phyloP scores from a whole-genome alignment of 2,113 vertebrate genomes.

The Scartelaos histophorus region DNA sequence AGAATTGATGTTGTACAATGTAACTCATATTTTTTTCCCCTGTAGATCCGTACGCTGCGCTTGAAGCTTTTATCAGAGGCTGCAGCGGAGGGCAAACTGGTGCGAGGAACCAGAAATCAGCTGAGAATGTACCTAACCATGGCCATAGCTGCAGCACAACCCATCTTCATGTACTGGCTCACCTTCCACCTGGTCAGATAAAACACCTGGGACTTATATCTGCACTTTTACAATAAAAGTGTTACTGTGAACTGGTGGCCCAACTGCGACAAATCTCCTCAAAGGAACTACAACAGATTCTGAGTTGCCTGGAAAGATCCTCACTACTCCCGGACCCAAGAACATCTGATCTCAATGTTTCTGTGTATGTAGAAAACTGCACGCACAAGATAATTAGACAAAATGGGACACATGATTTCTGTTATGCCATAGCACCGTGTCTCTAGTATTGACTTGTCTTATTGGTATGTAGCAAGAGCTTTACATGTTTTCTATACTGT shows the following conservation, averaged over 20 bases:
- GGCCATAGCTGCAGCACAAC: slow-evolving; percentile 87
- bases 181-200: slow-evolving; percentile 90
- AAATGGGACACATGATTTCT: slow-evolving; percentile 22
- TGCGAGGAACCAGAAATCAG: slow-evolving; percentile 85
- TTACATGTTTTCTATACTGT: slow-evolving; percentile 52
- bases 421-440: slow-evolving; percentile 47
- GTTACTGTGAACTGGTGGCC: slow-evolving; percentile 26
- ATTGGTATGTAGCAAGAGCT: slow-evolving; percentile 48
- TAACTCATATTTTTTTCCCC: not conserved
- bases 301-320: slow-evolving; percentile 1
- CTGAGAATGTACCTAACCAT: slow-evolving; percentile 93
- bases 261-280: not conserved
- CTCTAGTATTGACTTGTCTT: slow-evolving; percentile 37
- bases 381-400: slow-evolving; percentile 7
- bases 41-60: slow-evolving; percentile 85
- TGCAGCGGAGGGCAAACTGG: slow-evolving; percentile 82
- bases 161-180: slow-evolving; percentile 93
- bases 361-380: slow-evolving; percentile 27
- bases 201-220: slow-evolving; percentile 19
- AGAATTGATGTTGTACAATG: not conserved
- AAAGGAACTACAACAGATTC: slow-evolving; percentile 11
- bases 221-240: slow-evolving; percentile 1
- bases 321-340: slow-evolving; percentile 6
- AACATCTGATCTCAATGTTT: not conserved
- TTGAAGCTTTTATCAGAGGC: slow-evolving; percentile 89